Evolutionary conservation across 2,888 invertebrate species (phyloP).

Genomic region (Caradrina clavipalpis): DNA sequence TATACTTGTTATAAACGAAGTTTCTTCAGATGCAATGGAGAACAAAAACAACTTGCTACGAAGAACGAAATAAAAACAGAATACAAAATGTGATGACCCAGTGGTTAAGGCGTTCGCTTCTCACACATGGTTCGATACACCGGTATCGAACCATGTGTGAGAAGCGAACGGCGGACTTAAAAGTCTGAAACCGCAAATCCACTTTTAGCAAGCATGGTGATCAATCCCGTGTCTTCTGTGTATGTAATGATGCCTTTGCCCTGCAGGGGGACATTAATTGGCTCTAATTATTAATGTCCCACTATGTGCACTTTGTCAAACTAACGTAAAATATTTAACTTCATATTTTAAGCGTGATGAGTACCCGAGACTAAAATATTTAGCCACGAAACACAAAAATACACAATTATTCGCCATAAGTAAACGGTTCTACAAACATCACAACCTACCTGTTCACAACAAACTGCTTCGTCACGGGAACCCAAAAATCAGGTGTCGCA

Average conservation of each 20-base stretch:
- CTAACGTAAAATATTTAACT: not conserved
- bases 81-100: not conserved
- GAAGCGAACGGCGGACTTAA: no score
- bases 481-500: constrained; percentile 33
- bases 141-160: no score
- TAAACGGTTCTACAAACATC: not conserved
- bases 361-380: not conserved
- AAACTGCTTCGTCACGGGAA: constrained; percentile 40
- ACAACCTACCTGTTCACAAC: constrained; percentile 34
- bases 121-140: no score
- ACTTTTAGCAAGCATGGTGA: no score
- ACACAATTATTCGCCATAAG: constrained; percentile 12
- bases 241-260: no score
- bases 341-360: not conserved
- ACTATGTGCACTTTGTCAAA: not conserved
- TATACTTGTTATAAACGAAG: fast-evolving
- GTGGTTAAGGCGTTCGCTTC: no score
- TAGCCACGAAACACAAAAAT: not conserved
- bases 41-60: not conserved
- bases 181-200: no score
- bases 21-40: not conserved
- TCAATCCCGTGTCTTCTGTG: no score
- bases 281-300: no score
- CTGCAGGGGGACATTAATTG: no score
- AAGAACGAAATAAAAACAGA: not conserved